Base-by-base conservation (phyloP, 2,797 vertebrate species). In the Falco columbarius region DNA sequence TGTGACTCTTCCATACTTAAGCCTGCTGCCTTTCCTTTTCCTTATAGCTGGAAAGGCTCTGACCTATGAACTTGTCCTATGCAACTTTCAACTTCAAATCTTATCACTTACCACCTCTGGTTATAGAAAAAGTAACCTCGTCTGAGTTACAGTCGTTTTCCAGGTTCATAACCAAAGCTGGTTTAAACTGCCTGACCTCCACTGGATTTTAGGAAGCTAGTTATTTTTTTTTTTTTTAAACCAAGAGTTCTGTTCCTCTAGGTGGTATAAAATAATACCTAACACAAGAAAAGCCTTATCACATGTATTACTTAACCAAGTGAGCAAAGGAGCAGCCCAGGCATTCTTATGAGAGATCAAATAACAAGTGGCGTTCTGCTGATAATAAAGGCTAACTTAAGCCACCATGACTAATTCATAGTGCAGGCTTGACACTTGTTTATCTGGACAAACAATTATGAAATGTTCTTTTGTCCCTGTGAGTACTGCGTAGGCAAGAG, bases 391-490 rank as follows among this genome's bases (percentile, higher is more conserved):
- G 93, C 76, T 85, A 94, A 90, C 92, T 94, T 93, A 85, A 97
- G 49, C 76, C 91, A 75, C 47, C 77, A 89, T 44, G 4, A 63
- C 88, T 88, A 92, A 95, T 93, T 86, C 94, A 81, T 22, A 94
- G 88, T n/a, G 52, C 93, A 86, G 73, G 83, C 88, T 61, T 93
- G 83, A 96, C 93, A 94, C 90, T 95, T 97, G 93, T 97, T 96
- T 96, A 96, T 96, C 92, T 89, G 93, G 70, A 81, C 88, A 97
- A 97, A 95, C 96, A 96, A 95, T 95, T 94, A 94, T 95, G 90
- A 95, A 97, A 94, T 71, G 96, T 77, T 86, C 90, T 92, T 97
- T 97, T 97, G 97, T 96, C 63, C 67, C 81, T 63, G 29, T 13
- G 62, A 88, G 73, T 47, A 62, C 80, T 89, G 86, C 1, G 29